These are phyloP conservation scores for Sphaerophoria rueppellii DNA, from an alignment of 2,888 invertebrate genomes.

Conservation along the genomic window DNA sequence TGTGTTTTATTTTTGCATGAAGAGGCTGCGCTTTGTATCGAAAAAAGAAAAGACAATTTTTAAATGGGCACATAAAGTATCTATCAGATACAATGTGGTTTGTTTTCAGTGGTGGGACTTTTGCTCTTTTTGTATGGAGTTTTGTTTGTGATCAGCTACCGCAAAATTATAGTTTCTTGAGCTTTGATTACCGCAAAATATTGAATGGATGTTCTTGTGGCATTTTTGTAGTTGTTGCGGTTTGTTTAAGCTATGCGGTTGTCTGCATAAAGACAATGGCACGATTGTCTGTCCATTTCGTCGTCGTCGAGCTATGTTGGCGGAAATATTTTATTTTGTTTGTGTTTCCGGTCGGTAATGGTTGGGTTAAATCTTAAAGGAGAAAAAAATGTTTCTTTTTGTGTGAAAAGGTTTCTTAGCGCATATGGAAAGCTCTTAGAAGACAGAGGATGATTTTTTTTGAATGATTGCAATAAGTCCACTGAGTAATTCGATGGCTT, in stretches of 20 bases:
- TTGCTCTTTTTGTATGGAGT: conserved; percentile 41
- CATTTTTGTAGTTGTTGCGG: not conserved
- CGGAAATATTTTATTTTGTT: conserved; percentile 54
- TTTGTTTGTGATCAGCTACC: conserved; percentile 71
- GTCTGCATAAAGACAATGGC: conserved; percentile 31
- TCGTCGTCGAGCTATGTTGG: conserved; percentile 22
- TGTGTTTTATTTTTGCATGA: conserved; percentile 22
- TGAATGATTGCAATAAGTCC: no score
- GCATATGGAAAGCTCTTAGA: not conserved
- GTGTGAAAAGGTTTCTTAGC: no score
- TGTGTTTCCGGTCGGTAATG: conserved; percentile 54
- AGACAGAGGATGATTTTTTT: not conserved
- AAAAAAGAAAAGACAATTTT: conserved; percentile 22
- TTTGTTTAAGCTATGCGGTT: conserved; percentile 19
- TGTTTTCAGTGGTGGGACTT: conserved; percentile 17
- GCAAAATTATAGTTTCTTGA: conserved; percentile 47
- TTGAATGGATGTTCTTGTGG: not conserved
- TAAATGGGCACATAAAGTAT: conserved; percentile 71
- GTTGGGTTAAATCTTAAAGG: conserved; percentile 7
- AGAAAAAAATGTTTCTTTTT: conserved; percentile 13
- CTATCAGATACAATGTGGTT: conserved; percentile 51
- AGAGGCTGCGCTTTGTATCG: conserved; percentile 20
- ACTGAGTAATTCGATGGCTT: no score
- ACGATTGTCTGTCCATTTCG: conserved; percentile 19
- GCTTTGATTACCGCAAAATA: conserved; percentile 53